Evolutionary conservation across 2,888 invertebrate species (phyloP), one percentile per base, ranked within the genome.

Genomic region (Nysson spinosus): DNA sequence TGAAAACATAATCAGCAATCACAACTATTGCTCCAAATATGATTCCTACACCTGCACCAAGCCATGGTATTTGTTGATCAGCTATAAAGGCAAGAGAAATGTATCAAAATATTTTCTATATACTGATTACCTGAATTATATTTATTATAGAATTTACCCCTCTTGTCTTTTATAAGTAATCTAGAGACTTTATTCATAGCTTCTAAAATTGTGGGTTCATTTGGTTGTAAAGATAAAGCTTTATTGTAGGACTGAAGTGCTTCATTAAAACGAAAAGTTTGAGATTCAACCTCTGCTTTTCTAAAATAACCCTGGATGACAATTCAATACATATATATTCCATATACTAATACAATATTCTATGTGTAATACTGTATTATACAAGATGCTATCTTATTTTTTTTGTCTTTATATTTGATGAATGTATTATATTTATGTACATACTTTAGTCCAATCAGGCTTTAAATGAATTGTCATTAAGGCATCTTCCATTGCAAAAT

Each of bases 391-490:
- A n/a, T n/a, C n/a, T n/a, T n/a, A 20, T 7, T n/a, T 28, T 16
- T n/a, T 4, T 51, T 4, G 9, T 6, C 5, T 28, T 34, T 2
- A n/a, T 9, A 12, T 37, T 1, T 17, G n/a, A 17, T 14, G 9
- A 28, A 17, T 5, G 12, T 5, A 6, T 9, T 12, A 47, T 34
- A 17, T 22, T 26, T 2, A 4, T 40, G 0, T 17, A 37, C 14
- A 4, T 88, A 92, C 94, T 90, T 95, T 95, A 4, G 94, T 92
- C 94, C 95, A 95, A 40, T 91, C 89, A 12, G 94, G 94, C 83
- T 93, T 92, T 51, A 95, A 83, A 81, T 90, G 89, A 50, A 95
- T 94, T 2, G 93, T 92, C 85, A 93, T 91, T 79, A 92, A 90
- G 1, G 95, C 95, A 89, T 95, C 95, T 84, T 93, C 91, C 76